phyloP scores from a whole-genome alignment of 2,888 invertebrate species.

The Hybos culiciformis region DNA sequence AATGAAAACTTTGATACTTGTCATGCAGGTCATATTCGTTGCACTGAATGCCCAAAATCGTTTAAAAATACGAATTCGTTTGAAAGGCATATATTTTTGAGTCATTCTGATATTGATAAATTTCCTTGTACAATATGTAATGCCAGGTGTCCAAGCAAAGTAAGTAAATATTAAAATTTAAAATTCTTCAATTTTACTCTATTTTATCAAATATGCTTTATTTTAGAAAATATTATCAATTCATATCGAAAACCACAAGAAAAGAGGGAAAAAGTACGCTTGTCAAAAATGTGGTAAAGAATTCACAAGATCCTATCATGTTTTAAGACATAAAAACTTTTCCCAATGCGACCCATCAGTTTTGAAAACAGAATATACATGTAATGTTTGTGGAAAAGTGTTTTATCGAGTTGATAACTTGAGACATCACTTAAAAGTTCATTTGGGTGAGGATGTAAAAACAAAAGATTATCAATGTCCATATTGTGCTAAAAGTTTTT shows the following conservation, averaged over 20 bases:
- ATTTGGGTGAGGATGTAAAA: conserved; percentile 46
- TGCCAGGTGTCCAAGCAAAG: conserved; percentile 50
- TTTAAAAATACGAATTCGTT: conserved; percentile 55
- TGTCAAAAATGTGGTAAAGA: conserved; percentile 56
- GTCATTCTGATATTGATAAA: conserved; percentile 52
- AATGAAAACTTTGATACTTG: conserved; percentile 33
- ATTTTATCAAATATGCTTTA: too few relatives aligned
- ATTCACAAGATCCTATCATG: conserved; percentile 62
- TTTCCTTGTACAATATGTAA: conserved; percentile 52
- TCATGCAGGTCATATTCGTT: conserved; percentile 35
- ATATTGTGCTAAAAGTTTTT: conserved; percentile 52
- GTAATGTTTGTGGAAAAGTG: conserved; percentile 33
- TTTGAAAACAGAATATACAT: conserved; percentile 23
- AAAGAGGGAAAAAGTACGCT: conserved; percentile 43
- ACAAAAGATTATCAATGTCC: conserved; percentile 45
- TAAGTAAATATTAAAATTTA: too few relatives aligned
- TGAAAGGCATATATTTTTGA: conserved; percentile 49
- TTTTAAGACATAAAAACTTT: conserved; percentile 28
- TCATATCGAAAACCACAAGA: conserved; percentile 51
- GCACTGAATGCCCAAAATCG: conserved; percentile 52
- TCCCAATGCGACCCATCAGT: conserved; percentile 28
- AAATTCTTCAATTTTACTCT: too few relatives aligned
- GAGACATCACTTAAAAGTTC: conserved; percentile 53
- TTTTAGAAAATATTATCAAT: conserved; percentile 40
- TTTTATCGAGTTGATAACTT: conserved; percentile 51